Evolutionary conservation across 92 coral and sea anemone species (phyloP), one percentile per base, ranked within the genome.

Genomic region (Parazoanthus atlanticus): DNA sequence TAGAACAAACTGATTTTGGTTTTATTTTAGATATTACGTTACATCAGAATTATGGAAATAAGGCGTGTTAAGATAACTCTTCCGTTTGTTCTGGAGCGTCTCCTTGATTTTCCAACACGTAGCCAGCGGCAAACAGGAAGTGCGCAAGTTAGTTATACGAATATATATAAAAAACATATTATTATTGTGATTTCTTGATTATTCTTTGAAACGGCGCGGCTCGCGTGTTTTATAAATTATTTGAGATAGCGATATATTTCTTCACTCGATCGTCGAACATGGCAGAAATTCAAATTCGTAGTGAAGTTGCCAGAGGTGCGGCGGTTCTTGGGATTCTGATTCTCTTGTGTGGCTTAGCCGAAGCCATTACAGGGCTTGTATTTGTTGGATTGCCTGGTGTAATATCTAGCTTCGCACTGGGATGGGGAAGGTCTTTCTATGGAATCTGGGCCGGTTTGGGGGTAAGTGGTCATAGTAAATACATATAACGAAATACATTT

Each of bases 241-340:
- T 13, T 21, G 30, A 16, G 3, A 13, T 61, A 61, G 28, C 69
- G 8, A 61, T 3, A 61, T 61, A n/a, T 5, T 25, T 61, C 8
- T 19, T 4, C 0, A 15, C 2, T 56, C 23, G 3, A 5, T 21
- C 8, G 10, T 15, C 13, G 40, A 17, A 33, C 25, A 74, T 74
- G 78, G 78, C 78, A 21, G 46, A 74, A 16, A 74, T 6, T 9
- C 78, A 74, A 21, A 23, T 74, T 74, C 78, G 41, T 4, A 36
- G 21, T 13, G 33, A 36, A 31, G 1, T 74, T 74, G 43, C 43
- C 40, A 74, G 46, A 32, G 78, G 40, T 74, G 46, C 78, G 8
- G 78, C 78, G 10, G 78, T 74, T 33, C 23, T 74, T 8, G 78
- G 78, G 8, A 33, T 74, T 74, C 8, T 74, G 78, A 74, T 74